These are phyloP conservation scores for Idris sp. DNA, from an alignment of 1,140 invertebrate species.

Conservation along the genomic window DNA sequence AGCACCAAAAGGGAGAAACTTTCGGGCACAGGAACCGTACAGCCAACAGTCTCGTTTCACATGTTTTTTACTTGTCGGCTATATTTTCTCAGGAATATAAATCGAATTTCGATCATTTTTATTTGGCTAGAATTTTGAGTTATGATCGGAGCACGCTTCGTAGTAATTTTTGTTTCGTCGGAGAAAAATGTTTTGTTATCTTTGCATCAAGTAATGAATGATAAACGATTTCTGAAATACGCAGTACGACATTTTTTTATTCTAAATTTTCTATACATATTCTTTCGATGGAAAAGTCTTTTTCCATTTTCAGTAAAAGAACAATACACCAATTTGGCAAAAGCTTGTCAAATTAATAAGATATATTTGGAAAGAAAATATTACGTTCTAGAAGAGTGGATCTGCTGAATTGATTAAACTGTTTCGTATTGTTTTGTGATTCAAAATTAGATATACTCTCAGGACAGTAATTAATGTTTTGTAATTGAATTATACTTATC, in stretches of 20 bases:
- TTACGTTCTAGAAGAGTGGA: no score
- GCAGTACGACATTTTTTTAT: neutral
- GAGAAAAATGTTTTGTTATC: slow-evolving; percentile 13
- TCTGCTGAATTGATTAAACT: no score
- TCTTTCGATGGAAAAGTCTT: no score
- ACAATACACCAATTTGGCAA: no score
- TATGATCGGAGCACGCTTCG: slow-evolving; percentile 3
- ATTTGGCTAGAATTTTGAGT: slow-evolving; percentile 37
- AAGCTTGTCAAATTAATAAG: no score
- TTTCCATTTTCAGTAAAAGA: no score
- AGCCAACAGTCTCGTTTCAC: slow-evolving; percentile 36
- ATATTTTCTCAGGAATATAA: slow-evolving; percentile 39
- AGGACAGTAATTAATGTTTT: no score
- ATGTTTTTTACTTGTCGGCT: slow-evolving; percentile 39
- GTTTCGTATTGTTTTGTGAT: no score
- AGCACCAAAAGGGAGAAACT: neutral
- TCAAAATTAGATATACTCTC: no score
- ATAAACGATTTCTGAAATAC: slow-evolving; percentile 18
- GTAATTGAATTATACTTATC: no score
- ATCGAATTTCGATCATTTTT: slow-evolving; percentile 52
- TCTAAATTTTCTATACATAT: no score
- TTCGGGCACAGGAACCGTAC: slow-evolving; percentile 21
- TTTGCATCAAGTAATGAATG: slow-evolving; percentile 9
- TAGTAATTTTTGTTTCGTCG: slow-evolving; percentile 18
- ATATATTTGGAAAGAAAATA: no score